phyloP scores from a whole-genome alignment of 1,140 invertebrate species.

The Temnothorax longispinosus region DNA sequence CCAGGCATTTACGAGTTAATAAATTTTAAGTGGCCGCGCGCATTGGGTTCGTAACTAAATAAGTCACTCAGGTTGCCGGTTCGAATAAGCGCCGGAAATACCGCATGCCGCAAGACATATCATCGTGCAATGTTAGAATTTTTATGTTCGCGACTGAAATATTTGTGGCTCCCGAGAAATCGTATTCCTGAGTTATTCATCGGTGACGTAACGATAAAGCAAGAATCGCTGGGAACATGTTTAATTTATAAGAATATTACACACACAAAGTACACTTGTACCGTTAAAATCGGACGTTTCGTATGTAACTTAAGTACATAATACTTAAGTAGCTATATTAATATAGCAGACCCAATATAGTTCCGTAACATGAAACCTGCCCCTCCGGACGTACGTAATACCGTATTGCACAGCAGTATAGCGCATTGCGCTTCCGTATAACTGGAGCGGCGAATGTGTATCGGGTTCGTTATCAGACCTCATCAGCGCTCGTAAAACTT shows the following conservation, averaged over 20 bases:
- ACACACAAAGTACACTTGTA: background rate
- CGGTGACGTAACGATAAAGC: conserved; percentile 9
- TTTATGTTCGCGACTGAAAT: conserved; percentile 19
- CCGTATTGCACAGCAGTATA: conserved; percentile 28
- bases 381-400: conserved; percentile 48
- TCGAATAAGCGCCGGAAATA: background rate
- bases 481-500: conserved; percentile 40
- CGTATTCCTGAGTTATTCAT: background rate
- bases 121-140: background rate
- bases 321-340: no score
- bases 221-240: background rate
- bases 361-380: conserved; percentile 11
- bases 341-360: conserved; percentile 1
- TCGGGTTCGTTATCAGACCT: conserved; percentile 17
- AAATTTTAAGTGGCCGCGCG: conserved; percentile 50
- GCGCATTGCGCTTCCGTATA: conserved; percentile 45
- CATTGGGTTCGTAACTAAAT: conserved; percentile 34
- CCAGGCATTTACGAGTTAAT: conserved; percentile 52
- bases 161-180: background rate
- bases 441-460: conserved; percentile 4
- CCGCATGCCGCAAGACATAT: background rate
- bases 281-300: conserved; percentile 10
- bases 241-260: conserved; percentile 15
- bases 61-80: background rate
- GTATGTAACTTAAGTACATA: background rate